Conservation (phyloP, 2,888 invertebrate species). For the Merodon equestris region DNA sequence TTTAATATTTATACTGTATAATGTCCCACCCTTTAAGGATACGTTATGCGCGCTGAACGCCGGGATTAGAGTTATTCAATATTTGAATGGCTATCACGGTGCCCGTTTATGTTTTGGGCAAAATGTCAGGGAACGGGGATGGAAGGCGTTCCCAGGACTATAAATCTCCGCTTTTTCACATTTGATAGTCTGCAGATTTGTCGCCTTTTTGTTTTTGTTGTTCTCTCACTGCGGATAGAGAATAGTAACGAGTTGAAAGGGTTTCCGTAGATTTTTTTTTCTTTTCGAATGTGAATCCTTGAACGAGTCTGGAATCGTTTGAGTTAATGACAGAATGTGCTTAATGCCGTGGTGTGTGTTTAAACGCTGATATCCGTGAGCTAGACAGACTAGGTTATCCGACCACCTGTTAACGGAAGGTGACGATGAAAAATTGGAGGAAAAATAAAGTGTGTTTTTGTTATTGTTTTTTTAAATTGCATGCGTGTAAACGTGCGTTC, state of each 20-base stretch:
- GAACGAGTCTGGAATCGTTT: no score
- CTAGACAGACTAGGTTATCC: no score
- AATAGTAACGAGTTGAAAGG: slow-evolving; percentile 36
- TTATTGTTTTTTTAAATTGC: no score
- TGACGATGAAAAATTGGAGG: no score
- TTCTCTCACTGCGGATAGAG: background rate
- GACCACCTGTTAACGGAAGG: no score
- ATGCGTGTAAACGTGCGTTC: no score
- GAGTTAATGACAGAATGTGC: no score
- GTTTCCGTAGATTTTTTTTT: slow-evolving; percentile 32
- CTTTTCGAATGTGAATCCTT: no score
- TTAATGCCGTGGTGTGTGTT: no score
- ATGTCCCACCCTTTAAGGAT: slow-evolving; percentile 39
- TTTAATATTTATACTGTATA: slow-evolving; percentile 65
- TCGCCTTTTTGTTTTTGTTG: slow-evolving; percentile 7
- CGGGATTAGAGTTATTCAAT: slow-evolving; percentile 57
- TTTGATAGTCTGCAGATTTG: slow-evolving; percentile 24
- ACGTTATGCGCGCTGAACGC: slow-evolving; percentile 10
- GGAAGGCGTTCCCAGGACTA: slow-evolving; percentile 48
- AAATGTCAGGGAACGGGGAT: slow-evolving; percentile 12
- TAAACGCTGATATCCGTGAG: no score
- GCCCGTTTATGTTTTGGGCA: background rate
- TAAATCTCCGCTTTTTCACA: slow-evolving; percentile 37
- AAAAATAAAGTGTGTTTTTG: no score
- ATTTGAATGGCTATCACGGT: slow-evolving; percentile 54